Conservation (phyloP, 2,797 vertebrate genomes). For the Sitta carolinensis region DNA sequence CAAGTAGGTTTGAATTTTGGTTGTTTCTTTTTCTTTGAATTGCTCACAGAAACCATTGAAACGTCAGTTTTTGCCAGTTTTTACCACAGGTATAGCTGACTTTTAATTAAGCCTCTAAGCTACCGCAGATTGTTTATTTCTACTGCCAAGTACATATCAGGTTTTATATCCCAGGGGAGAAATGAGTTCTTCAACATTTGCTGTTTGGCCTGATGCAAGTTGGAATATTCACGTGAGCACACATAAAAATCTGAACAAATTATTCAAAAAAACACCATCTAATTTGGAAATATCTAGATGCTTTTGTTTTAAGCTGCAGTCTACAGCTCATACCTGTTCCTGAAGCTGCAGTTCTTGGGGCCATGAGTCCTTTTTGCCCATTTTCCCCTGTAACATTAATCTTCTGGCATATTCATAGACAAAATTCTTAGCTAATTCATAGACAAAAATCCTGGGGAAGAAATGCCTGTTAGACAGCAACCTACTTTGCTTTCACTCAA, state of each 20-base stretch:
- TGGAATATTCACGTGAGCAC: neutral
- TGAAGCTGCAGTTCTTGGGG: neutral
- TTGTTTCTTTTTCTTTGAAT: neutral
- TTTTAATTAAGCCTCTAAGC: conserved; percentile 61
- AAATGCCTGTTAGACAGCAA: neutral
- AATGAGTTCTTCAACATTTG: conserved; percentile 8
- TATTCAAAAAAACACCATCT: neutral
- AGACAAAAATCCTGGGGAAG: neutral
- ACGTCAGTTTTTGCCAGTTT: neutral
- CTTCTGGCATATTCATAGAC: neutral
- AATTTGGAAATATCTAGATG: neutral
- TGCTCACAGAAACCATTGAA: conserved; percentile 15
- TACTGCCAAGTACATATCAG: conserved; percentile 28
- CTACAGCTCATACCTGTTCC: neutral
- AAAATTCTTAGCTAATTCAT: neutral
- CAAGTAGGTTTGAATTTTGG: neutral
- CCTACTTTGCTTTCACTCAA: neutral
- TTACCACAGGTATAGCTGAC: conserved; percentile 35
- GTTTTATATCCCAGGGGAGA: neutral
- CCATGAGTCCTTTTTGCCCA: neutral
- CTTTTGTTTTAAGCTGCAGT: neutral
- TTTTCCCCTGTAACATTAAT: neutral
- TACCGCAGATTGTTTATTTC: conserved; percentile 28
- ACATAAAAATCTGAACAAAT: neutral
- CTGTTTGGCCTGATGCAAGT: conserved; percentile 4